Percentiles rank a stretch among this genome's conserved stretches.
These are phyloP conservation scores for Helicolenus hilgendorfi DNA, from an alignment of 2,797 vertebrate genomes.

Conservation along the genomic window DNA sequence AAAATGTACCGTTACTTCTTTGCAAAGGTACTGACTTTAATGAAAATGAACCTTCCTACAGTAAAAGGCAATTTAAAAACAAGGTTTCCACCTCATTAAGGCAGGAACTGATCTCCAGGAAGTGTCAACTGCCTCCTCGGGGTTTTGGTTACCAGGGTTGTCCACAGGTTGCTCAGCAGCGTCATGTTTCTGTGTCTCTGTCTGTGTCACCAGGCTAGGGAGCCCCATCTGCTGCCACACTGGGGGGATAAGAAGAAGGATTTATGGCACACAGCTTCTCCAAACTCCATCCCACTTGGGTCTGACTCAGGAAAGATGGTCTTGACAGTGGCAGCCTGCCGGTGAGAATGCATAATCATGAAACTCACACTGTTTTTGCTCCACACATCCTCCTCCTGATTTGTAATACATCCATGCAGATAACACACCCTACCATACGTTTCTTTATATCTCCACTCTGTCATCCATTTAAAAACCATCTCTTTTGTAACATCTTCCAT, in stretches of 20 bases:
- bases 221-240: conserved; percentile 57
- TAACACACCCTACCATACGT: not conserved
- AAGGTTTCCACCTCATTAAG: conserved; percentile 48
- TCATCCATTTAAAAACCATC: not conserved
- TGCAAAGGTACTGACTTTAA: not conserved
- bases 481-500: not conserved
- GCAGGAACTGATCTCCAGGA: conserved; percentile 23
- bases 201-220: conserved; percentile 43
- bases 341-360: conserved; percentile 59
- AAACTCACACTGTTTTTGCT: conserved; percentile 7
- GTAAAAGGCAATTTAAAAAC: conserved; percentile 14
- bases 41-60: not conserved
- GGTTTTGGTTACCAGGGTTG: conserved; percentile 40
- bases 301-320: conserved; percentile 40
- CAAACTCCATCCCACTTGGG: conserved; percentile 48
- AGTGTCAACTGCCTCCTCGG: not conserved
- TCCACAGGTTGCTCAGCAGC: conserved; percentile 46
- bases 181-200: conserved; percentile 37
- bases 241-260: conserved; percentile 6
- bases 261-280: conserved; percentile 26
- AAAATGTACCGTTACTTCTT: not conserved
- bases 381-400: not conserved
- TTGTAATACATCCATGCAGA: not conserved
- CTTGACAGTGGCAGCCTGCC: conserved; percentile 19
- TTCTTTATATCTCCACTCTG: not conserved